Evolutionary conservation across 2,797 vertebrate genomes (phyloP), one percentile per base, ranked within the genome.

Genomic region (Spinus olivaceus): DNA sequence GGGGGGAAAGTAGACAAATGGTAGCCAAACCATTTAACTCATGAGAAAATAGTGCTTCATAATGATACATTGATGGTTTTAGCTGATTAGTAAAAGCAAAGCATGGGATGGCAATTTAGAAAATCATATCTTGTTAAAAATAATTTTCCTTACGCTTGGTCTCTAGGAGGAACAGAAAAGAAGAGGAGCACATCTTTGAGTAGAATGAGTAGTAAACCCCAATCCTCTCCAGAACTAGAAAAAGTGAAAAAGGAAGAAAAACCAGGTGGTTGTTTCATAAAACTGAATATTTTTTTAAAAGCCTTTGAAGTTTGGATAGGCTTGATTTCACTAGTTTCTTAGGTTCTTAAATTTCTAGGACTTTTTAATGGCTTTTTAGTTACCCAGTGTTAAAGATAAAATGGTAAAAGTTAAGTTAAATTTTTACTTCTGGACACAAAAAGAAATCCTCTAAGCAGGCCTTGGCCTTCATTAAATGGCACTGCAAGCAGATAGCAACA

Each of bases 101-200:
- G 41, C 41, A 71, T 86, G 90, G n/a, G 51, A 22, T 83, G 51
- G 30, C 65, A 74, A 14, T 57, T 94, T 27, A 46, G 91, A n/a
- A 96, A 94, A 73, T 88, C 14, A 65, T 53, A 49, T 14, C 49
- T 86, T 93, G 53, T 96, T 91, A 91, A 96, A 96, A 94, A 78
- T 94, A 90, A 95, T 95, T 42, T 94, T 95, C 67, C 82, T 96
- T 98, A 88, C 80, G 3, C 73, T 98, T 98, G 86, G 71, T 97
- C 88, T 97, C 96, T 94, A 98, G 98, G 96, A 86, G 96, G 91
- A 96, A 84, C 95, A 80, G 86, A 98, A 97, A 98, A 98, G 98
- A 99, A 98, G 97, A 98, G 98, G 98, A 99, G 98, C 96, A 98
- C 98, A 76, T 99, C 99, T 94, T 98, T 99, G 95, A 98, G 94